These are phyloP conservation scores for Melopsittacus undulatus DNA, from an alignment of 2,797 vertebrate species.

Conservation along the genomic window DNA sequence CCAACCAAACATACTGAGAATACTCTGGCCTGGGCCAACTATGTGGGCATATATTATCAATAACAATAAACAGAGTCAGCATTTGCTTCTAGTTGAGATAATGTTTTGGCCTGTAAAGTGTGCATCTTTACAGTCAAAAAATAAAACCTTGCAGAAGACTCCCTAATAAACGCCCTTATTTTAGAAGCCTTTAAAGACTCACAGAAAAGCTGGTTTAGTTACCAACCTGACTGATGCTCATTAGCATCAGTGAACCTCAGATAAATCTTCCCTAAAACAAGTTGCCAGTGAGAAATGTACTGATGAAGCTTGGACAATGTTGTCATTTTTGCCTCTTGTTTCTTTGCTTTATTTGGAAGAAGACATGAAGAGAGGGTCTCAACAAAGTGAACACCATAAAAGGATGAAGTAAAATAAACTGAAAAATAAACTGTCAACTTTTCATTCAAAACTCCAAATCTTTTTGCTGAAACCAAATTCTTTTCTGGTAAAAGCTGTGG, in stretches of 20 bases:
- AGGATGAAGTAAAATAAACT: not conserved
- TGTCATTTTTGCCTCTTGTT: not conserved
- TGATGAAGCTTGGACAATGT: not conserved
- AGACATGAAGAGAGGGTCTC: not conserved
- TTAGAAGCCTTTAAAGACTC: not conserved
- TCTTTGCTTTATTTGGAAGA: not conserved
- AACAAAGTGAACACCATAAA: not conserved
- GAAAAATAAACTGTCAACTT: not conserved
- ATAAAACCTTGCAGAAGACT: not conserved
- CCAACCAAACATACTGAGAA: not conserved
- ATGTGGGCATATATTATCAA: not conserved
- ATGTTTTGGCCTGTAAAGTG: not conserved
- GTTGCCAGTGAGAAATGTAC: not conserved
- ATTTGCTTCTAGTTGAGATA: not conserved
- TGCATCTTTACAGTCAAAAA: not conserved
- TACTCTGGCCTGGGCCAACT: not conserved
- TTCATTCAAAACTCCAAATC: not conserved
- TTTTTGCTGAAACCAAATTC: not conserved
- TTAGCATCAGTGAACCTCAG: not conserved
- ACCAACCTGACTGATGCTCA: not conserved
- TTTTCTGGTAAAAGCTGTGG: not conserved
- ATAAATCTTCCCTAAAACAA: not conserved
- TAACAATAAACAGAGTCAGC: not conserved
- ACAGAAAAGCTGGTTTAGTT: not conserved
- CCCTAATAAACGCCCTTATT: not conserved